Evolutionary conservation across 37 sponge, comb jelly and placozoan species (phyloP).

Genomic region (Chondrilla cf. caribensis): DNA sequence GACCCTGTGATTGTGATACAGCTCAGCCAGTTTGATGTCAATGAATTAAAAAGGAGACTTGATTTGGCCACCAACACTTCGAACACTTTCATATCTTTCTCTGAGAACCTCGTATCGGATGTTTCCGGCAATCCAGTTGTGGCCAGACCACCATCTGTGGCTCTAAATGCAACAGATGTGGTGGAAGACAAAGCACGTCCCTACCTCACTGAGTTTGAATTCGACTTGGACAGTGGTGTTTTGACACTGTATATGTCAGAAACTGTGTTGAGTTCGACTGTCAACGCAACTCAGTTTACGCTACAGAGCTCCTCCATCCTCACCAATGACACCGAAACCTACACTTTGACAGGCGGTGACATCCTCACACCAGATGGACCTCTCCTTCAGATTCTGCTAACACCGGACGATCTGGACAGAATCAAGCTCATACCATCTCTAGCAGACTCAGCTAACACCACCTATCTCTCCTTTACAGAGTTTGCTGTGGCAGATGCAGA

Average conservation of each 20-base stretch:
- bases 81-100: slow-evolving; percentile 75
- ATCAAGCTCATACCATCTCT: slow-evolving; percentile 65
- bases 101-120: slow-evolving; percentile 41
- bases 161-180: slow-evolving; percentile 40
- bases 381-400: slow-evolving; percentile 41
- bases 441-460: slow-evolving; percentile 47
- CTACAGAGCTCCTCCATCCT: slow-evolving; percentile 47
- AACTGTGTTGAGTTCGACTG: slow-evolving; percentile 48
- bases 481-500: slow-evolving; percentile 57
- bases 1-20: slow-evolving; percentile 52
- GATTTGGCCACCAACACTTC: slow-evolving; percentile 47
- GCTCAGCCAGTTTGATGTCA: slow-evolving; percentile 46
- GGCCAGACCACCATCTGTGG: slow-evolving; percentile 22
- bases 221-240: slow-evolving; percentile 66
- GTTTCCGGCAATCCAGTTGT: slow-evolving; percentile 43
- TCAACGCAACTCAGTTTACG: slow-evolving; percentile 53
- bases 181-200: slow-evolving; percentile 45
- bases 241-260: slow-evolving; percentile 70
- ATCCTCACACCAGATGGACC: slow-evolving; percentile 41
- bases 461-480: slow-evolving; percentile 55
- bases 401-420: slow-evolving; percentile 58
- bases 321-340: slow-evolving; percentile 44
- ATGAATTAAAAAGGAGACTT: slow-evolving; percentile 63
- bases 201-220: slow-evolving; percentile 18
- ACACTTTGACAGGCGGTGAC: slow-evolving; percentile 50